phyloP scores from a whole-genome alignment of 2,797 vertebrate genomes.

The Coranthus polyacanthus region DNA sequence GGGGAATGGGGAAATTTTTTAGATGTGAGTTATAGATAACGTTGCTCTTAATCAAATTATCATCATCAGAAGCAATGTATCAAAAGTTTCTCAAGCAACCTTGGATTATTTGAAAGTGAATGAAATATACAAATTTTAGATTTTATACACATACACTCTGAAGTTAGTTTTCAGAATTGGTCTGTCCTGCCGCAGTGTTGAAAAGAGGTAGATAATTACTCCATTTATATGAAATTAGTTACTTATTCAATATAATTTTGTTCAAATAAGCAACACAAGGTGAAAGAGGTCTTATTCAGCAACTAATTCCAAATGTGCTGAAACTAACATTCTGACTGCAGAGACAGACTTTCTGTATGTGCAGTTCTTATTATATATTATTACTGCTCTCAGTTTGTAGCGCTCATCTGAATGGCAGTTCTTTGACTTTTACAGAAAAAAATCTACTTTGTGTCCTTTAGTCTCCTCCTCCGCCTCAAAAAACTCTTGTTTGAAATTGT shows the following conservation, averaged over 20 bases:
- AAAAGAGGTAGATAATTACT: conserved; percentile 19
- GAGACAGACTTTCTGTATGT: not conserved
- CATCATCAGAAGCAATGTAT: no score
- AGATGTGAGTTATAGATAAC: no score
- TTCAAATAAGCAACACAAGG: conserved; percentile 1
- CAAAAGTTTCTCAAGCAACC: no score
- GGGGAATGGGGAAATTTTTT: not conserved
- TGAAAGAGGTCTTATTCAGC: conserved; percentile 4
- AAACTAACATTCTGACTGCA: not conserved
- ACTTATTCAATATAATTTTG: conserved; percentile 11
- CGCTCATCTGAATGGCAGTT: not conserved
- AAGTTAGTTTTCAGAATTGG: no score
- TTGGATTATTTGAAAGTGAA: conserved; percentile 12
- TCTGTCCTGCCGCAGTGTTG: no score
- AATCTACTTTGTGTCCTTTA: not conserved
- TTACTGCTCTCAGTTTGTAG: not conserved
- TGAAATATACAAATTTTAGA: conserved; percentile 11
- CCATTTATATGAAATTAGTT: conserved; percentile 5
- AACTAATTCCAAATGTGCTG: conserved; percentile 19
- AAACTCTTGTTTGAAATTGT: not conserved
- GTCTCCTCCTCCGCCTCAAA: not conserved
- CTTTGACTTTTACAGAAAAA: not conserved
- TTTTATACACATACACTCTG: not conserved
- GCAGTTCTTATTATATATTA: not conserved
- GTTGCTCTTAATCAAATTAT: no score